Evolutionary conservation across 2,113 vertebrate species (phyloP).

Genomic region (Irena cyanogastra): DNA sequence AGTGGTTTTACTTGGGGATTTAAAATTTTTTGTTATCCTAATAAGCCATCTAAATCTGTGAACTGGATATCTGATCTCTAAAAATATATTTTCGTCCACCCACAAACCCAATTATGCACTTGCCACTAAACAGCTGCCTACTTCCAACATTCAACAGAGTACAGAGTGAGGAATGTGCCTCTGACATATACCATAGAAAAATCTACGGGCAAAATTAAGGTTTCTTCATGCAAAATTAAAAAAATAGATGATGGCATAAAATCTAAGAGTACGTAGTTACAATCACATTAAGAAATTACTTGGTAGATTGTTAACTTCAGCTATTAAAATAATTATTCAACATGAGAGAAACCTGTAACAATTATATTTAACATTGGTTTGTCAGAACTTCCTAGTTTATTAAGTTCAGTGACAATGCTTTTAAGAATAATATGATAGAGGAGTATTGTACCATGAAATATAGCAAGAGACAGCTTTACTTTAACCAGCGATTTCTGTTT

Average conservation of each 20-base stretch:
- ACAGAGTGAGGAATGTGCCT: not conserved
- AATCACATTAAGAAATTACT: not conserved
- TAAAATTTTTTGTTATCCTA: not conserved
- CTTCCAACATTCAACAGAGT: not conserved
- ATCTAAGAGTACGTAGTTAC: not conserved
- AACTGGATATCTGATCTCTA: not conserved
- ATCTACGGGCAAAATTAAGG: constrained; percentile 11
- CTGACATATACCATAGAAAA: not conserved
- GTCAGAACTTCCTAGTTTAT: not conserved
- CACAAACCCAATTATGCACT: not conserved
- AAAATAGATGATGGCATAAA: not conserved
- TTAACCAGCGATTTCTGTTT: not conserved
- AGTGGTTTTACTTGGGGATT: not conserved
- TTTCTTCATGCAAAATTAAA: not conserved
- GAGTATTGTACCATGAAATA: not conserved
- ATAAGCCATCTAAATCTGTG: not conserved
- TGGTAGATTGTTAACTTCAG: constrained; percentile 18
- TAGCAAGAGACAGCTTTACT: not conserved
- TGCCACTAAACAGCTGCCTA: constrained; percentile 15
- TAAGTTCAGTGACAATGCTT: not conserved
- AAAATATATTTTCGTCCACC: not conserved
- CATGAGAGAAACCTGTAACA: not conserved
- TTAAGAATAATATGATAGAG: not conserved
- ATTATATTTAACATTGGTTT: not conserved
- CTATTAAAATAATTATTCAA: constrained; percentile 36